phyloP scores from a whole-genome alignment of 1,140 invertebrate genomes.

The Vollenhovia emeryi region DNA sequence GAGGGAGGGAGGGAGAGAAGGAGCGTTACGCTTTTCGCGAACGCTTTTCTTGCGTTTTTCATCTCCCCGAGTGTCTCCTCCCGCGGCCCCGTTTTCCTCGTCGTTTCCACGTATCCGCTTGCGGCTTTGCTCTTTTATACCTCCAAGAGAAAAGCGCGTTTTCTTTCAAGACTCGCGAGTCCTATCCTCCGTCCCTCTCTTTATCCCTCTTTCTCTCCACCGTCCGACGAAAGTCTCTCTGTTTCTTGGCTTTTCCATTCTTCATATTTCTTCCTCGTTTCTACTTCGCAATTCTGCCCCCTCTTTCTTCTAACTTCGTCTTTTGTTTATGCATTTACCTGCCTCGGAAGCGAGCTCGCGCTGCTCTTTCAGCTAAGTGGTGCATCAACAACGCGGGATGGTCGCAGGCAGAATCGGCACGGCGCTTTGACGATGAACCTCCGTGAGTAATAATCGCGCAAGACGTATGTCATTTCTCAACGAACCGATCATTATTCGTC shows the following conservation, averaged over 20 bases:
- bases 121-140: constrained; percentile 46
- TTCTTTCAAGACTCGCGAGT: constrained; percentile 63
- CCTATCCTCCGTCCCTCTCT: neutral
- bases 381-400: constrained; percentile 2
- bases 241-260: constrained; percentile 57
- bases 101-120: constrained; percentile 55
- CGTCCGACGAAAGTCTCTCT: neutral
- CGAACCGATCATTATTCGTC: neutral
- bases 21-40: constrained; percentile 32
- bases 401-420: neutral
- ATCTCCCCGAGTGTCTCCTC: constrained; percentile 44
- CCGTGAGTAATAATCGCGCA: neutral
- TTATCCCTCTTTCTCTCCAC: constrained; percentile 9
- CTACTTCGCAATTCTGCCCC: constrained; percentile 31
- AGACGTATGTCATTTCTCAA: constrained; percentile 1
- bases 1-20: neutral
- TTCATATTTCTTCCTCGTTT: constrained; percentile 65
- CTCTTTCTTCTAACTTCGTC: constrained; percentile 30
- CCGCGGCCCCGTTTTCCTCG: constrained; percentile 55
- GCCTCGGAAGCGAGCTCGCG: constrained; percentile 46
- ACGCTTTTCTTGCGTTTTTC: constrained; percentile 53
- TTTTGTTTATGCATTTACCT: constrained; percentile 62
- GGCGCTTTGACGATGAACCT: neutral
- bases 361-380: constrained; percentile 34
- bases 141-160: constrained; percentile 56